Percentiles rank a stretch among this genome's conserved stretches.
These are phyloP conservation scores for Cavia aperea DNA, from an alignment of 2,113 vertebrate species.

Conservation along the genomic window DNA sequence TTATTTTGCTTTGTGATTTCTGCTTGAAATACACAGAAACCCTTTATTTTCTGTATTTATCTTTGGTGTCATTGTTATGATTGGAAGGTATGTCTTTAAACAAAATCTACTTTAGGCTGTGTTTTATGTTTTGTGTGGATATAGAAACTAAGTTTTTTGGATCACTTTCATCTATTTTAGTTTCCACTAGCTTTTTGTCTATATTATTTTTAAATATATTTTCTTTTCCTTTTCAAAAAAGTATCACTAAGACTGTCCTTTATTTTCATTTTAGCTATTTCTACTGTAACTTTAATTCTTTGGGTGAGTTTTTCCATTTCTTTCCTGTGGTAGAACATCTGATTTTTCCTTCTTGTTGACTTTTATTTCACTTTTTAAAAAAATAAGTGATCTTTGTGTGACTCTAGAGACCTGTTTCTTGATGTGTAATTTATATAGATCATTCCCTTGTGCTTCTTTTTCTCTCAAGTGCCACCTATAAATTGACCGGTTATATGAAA, in stretches of 20 bases:
- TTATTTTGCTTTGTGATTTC: background rate
- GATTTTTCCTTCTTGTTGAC: background rate
- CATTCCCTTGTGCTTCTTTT: background rate
- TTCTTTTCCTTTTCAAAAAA: background rate
- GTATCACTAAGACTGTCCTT: background rate
- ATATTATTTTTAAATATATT: background rate
- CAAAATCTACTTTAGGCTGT: background rate
- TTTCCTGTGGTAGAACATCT: background rate
- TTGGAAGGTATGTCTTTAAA: background rate
- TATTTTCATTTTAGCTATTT: background rate
- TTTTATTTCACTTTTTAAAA: background rate
- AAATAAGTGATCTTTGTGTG: background rate
- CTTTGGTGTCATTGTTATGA: background rate
- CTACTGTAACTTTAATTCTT: background rate
- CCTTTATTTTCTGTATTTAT: background rate
- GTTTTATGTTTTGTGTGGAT: background rate
- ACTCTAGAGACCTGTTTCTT: background rate
- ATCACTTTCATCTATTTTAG: background rate
- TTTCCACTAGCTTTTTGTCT: background rate
- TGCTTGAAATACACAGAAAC: conserved; percentile 3
- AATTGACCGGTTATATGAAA: background rate
- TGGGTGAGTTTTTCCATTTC: background rate
- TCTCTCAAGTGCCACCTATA: background rate
- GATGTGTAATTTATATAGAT: background rate
- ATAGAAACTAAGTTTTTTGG: background rate